Evolutionary conservation across 2,797 vertebrate genomes (phyloP).

Genomic region (Merluccius polli): DNA sequence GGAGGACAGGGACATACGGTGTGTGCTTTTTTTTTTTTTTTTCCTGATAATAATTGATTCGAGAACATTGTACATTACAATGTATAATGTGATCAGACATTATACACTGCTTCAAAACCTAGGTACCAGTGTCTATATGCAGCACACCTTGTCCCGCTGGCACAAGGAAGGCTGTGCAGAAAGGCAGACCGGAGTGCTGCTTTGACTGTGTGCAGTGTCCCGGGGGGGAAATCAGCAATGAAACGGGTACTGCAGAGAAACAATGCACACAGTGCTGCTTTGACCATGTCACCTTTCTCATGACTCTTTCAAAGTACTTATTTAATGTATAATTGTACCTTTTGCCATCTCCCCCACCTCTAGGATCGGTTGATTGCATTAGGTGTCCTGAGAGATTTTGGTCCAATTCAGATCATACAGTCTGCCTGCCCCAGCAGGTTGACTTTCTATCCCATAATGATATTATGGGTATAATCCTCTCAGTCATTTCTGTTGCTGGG

Average conservation of each 20-base stretch:
- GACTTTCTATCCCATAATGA: slow-evolving; percentile 42
- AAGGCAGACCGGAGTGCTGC: slow-evolving; percentile 51
- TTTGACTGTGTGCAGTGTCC: slow-evolving; percentile 55
- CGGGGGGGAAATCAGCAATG: slow-evolving; percentile 54
- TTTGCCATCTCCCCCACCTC: slow-evolving; percentile 6
- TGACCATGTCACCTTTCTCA: not conserved
- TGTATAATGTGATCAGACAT: not conserved
- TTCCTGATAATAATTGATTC: not conserved
- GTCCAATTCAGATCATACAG: slow-evolving; percentile 40
- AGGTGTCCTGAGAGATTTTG: slow-evolving; percentile 48
- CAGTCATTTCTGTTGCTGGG: slow-evolving; percentile 41
- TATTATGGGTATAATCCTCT: slow-evolving; percentile 44
- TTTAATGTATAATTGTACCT: not conserved
- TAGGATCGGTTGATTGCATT: slow-evolving; percentile 43
- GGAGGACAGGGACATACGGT: slow-evolving; percentile 35
- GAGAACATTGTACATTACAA: not conserved
- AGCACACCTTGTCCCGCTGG: slow-evolving; percentile 45
- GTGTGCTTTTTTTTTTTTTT: not conserved
- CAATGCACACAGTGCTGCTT: not conserved
- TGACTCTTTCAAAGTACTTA: not conserved
- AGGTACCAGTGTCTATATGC: slow-evolving; percentile 37
- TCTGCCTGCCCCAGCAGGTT: slow-evolving; percentile 44
- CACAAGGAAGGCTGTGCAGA: slow-evolving; percentile 46
- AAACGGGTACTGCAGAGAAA: slow-evolving; percentile 32
- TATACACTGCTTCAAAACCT: not conserved